phyloP scores from a whole-genome alignment of 1,140 invertebrate species.

The Ostrea edulis region DNA sequence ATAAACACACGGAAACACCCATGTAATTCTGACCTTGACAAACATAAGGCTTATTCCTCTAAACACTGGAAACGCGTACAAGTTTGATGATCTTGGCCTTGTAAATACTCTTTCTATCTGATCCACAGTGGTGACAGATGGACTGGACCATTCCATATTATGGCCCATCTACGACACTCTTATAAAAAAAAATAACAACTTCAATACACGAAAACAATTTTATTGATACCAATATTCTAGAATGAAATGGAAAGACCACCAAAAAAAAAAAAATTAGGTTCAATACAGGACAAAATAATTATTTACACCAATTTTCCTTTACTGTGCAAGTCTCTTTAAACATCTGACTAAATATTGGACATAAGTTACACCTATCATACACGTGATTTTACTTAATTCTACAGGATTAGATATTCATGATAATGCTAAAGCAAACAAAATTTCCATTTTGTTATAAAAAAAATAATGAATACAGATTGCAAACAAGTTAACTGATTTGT shows the following conservation, averaged over 20 bases:
- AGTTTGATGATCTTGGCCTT: no score
- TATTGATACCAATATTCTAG: not conserved
- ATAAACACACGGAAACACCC: no score
- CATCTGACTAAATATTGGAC: not conserved
- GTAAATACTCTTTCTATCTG: no score
- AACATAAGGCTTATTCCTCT: no score
- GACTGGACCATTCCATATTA: no score
- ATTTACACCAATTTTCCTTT: not conserved
- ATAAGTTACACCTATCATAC: not conserved
- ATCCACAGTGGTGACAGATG: no score
- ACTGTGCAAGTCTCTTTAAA: not conserved
- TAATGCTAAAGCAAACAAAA: not conserved
- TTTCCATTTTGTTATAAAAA: not conserved
- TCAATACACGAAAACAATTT: not conserved
- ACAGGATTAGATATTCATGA: not conserved
- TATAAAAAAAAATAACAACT: no score
- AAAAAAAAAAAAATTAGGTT: not conserved
- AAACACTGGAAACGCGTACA: no score
- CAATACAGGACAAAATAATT: not conserved
- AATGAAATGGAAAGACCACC: not conserved
- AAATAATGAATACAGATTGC: not conserved
- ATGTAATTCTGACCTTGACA: no score
- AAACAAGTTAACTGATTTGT: not conserved
- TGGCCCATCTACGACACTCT: no score
- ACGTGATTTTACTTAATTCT: not conserved